Evolutionary conservation across 2,888 invertebrate genomes (phyloP).

Genomic region (Griposia aprilina): DNA sequence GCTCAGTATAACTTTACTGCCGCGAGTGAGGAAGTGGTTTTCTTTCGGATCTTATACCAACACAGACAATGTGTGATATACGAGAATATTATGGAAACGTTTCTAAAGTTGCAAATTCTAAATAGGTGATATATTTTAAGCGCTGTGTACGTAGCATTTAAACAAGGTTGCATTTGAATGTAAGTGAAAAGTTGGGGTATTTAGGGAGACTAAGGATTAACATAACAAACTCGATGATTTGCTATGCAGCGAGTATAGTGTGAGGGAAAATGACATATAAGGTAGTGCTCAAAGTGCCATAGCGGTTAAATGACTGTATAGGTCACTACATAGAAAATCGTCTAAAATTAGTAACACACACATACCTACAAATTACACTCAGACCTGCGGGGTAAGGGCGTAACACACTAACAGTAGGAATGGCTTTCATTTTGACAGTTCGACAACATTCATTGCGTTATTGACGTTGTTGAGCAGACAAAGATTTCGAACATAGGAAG

Average conservation of each 20-base stretch:
- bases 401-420: too few species aligned
- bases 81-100: conserved; percentile 26
- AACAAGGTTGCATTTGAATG: conserved; percentile 49
- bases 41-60: conserved; percentile 72
- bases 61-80: conserved; percentile 65
- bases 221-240: conserved; percentile 47
- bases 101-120: conserved; percentile 32
- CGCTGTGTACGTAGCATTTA: conserved; percentile 42
- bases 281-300: conserved; percentile 39
- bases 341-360: conserved; percentile 13
- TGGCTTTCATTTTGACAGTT: too few species aligned
- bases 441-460: too few species aligned
- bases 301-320: conserved; percentile 1
- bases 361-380: background rate
- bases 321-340: background rate
- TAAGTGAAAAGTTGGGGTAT: conserved; percentile 54
- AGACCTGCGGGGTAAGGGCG: background rate
- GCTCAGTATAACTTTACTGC: conserved; percentile 72
- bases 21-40: conserved; percentile 77
- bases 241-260: conserved; percentile 33
- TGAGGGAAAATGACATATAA: conserved; percentile 15
- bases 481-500: too few species aligned
- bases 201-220: conserved; percentile 49
- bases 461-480: too few species aligned
- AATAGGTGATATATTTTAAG: conserved; percentile 47